Evolutionary conservation across 2,113 vertebrate species (phyloP), one percentile per base, ranked within the genome.

Genomic region (Catagonus wagneri): DNA sequence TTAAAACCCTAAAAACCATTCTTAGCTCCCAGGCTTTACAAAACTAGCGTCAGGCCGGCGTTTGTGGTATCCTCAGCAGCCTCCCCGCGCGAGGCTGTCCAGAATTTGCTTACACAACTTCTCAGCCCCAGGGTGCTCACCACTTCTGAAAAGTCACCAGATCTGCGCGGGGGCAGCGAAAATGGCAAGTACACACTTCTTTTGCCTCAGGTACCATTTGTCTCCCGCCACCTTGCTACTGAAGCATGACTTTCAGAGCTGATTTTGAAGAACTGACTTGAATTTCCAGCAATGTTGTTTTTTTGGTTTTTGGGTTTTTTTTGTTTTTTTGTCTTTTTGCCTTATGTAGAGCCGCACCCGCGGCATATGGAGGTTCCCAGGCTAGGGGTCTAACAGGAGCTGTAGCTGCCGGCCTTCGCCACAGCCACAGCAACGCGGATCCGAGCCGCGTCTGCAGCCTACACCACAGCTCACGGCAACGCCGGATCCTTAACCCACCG

Each of bases 281-380:
- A 89, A 95, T 84, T 61, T 87, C 83, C 83, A 56, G 83, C 89
- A 63, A 52, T 14, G 39, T 11, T 75, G n/a, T 88, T 54, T 16
- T 44, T 44, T 44, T n/a, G n/a, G 4, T 44, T 44, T 44, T 44
- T 44, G n/a, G n/a, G n/a, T n/a, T n/a, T n/a, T n/a, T n/a, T n/a
- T n/a, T n/a, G n/a, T n/a, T n/a, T n/a, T n/a, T n/a, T n/a, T n/a
- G n/a, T n/a, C n/a, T n/a, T n/a, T n/a, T n/a, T n/a, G n/a, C n/a
- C n/a, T n/a, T n/a, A n/a, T n/a, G n/a, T n/a, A n/a, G n/a, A n/a
- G n/a, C n/a, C n/a, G n/a, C n/a, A n/a, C n/a, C n/a, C n/a, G n/a
- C n/a, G n/a, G n/a, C n/a, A n/a, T n/a, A n/a, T n/a, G n/a, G n/a
- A n/a, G n/a, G n/a, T n/a, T n/a, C n/a, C n/a, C n/a, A n/a, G n/a